A percentile compares a stretch with the other conserved stretches of the same genome.
phyloP scores from a whole-genome alignment of 92 coral and sea anemone genomes.

The Epizoanthus fatuus region DNA sequence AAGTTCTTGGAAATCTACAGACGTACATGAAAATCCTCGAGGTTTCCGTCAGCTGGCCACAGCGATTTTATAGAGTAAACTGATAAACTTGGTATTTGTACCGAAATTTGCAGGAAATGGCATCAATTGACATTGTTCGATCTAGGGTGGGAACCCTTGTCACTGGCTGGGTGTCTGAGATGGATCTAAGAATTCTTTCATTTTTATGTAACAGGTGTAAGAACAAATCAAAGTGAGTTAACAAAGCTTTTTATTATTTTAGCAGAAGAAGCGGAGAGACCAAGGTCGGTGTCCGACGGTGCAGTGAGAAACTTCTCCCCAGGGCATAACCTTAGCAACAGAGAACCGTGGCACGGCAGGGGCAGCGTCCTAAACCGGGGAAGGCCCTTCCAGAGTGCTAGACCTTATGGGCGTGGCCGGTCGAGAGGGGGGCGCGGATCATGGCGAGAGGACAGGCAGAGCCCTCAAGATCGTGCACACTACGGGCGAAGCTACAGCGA shows the following conservation, averaged over 20 bases:
- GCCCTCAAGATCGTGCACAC: neutral
- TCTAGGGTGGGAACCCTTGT: too few relatives aligned
- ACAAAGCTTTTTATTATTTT: neutral
- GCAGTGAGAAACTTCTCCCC: neutral
- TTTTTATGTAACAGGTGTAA: neutral
- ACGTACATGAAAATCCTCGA: too few relatives aligned
- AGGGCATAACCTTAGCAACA: neutral
- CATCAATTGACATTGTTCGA: too few relatives aligned
- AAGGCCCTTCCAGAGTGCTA: neutral
- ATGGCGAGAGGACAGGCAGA: neutral
- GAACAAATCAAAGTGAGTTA: neutral
- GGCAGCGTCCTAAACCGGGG: constrained; percentile 9
- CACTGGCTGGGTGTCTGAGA: too few relatives aligned
- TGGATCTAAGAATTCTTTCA: neutral
- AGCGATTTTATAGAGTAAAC: too few relatives aligned
- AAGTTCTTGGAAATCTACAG: too few relatives aligned
- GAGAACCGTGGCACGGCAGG: neutral
- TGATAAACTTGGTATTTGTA: too few relatives aligned
- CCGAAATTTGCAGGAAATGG: too few relatives aligned
- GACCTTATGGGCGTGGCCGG: constrained; percentile 11
- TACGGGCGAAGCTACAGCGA: constrained; percentile 43
- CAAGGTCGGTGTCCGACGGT: constrained; percentile 18
- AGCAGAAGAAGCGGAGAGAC: constrained; percentile 34
- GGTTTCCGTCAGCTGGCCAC: too few relatives aligned
- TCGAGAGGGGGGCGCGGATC: constrained; percentile 17